Base-by-base conservation (phyloP, 30 jellyfish, hydroid and myxozoan species). In the Turritopsis dohrnii region DNA sequence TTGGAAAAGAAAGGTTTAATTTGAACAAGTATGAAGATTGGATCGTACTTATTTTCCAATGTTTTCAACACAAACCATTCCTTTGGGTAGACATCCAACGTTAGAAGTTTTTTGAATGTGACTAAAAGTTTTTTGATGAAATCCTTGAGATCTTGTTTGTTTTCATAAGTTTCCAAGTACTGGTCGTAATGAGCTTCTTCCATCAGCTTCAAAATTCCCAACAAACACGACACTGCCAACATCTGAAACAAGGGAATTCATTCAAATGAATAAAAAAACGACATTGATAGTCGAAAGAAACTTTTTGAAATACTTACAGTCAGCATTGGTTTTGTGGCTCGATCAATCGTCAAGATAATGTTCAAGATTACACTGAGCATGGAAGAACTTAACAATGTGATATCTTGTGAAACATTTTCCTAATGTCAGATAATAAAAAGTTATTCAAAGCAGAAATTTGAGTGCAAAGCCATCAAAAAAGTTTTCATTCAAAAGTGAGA, bases 61-160 rank as follows among this genome's bases (percentile, higher is more conserved):
- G 90, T 93, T 23, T 88, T 82, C 82, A 93, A 88, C 65, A 86
- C 30, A 83, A 88, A 89, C 98, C 98, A 93, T 82, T 93, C 98
- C 25, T 86, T 80, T 1, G 98, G 98, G 82, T 83, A 93, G 20
- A 89, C 85, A 27, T 93, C 98, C 76, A 89, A 85, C 18, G 95
- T 84, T 21, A 93, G 89, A 72, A 93, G 77, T 52, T 88, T 92
- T 76, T 88, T 85, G 90, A 88, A 88, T 16, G 98, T 96, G 20
- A 93, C 98, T 16, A 86, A 29, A 20, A 93, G 72, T 81, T 93
- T 93, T 90, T 85, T 93, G 77, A 93, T 71, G 71, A 93, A 93
- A 52, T 93, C 98, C 89, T 85, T 92, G 30, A 92, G 86, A 66
- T 87, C 96, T 54, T 83, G 71, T 71, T 84, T 87, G 29, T 92